Evolutionary conservation across 2,888 invertebrate species (phyloP), one percentile per base, ranked within the genome.

Genomic region (Notodonta dromedarius): DNA sequence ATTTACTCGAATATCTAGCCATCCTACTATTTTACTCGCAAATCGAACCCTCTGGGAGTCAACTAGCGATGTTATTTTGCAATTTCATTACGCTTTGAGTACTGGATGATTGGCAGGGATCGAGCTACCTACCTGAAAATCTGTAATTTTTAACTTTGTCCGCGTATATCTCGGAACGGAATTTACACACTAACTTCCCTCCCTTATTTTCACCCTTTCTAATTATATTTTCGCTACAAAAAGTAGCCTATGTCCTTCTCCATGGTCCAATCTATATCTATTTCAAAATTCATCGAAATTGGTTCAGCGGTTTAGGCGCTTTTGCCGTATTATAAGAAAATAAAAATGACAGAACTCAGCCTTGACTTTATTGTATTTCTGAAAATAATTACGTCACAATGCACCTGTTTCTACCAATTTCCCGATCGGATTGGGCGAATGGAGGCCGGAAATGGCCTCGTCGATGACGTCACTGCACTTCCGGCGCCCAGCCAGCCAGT

Each of bases 381-480:
- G 52, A 16, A 53, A 42, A 58, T 62, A 56, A 60, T 58, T 42
- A 65, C 60, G 58, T 62, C 24, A 69, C 61, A 67, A 62, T 65
- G 56, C 65, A 73, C 74, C 69, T 69, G 69, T 71, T 62, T 60
- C 52, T 60, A 66, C 67, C 71, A 84, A 86, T 87, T 87, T 86
- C 85, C 82, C 74, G 71, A 71, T 70, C 58, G 80, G 80, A 89
- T 88, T 87, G 85, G 87, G 39, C 75, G 87, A 88, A 88, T 87
- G 82, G 79, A 78, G 65, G 70, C 73, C 85, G 89, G 90, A 88
- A 85, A 88, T 88, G 82, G 82, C 80, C 76, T 73, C 80, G 82
- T 70, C 81, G 77, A 77, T 87, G 88, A 89, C 88, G 87, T 89
- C 87, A 86, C 79, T 58, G 57, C 70, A 35, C 65, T 77, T 84